Evolutionary conservation across 1,140 invertebrate genomes (phyloP).

Genomic region (Steinernema khuongi): DNA sequence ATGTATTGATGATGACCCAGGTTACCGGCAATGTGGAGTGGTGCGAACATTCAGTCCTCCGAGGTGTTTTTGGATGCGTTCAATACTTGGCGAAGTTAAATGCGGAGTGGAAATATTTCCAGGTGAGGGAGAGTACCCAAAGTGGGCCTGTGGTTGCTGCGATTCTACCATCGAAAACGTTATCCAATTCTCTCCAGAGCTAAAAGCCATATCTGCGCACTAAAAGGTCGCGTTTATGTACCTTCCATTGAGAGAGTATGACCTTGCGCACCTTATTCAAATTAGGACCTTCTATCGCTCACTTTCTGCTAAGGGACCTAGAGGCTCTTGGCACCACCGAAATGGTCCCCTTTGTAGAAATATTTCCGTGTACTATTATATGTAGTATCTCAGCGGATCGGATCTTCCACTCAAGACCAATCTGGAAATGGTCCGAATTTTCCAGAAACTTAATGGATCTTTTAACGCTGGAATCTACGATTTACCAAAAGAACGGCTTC

Average conservation of each 20-base stretch:
- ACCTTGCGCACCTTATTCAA: too few relatives aligned
- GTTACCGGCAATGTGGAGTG: conserved; percentile 19
- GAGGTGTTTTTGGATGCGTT: conserved; percentile 44
- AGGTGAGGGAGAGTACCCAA: too few relatives aligned
- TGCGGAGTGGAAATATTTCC: conserved; percentile 47
- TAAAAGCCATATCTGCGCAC: too few relatives aligned
- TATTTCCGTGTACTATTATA: conserved; percentile 33
- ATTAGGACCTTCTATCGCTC: too few relatives aligned
- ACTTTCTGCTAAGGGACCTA: too few relatives aligned
- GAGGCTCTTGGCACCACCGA: too few relatives aligned
- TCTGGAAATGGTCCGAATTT: conserved; percentile 51
- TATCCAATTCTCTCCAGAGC: too few relatives aligned
- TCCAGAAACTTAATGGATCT: conserved; percentile 46
- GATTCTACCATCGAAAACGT: too few relatives aligned
- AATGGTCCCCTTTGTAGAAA: too few relatives aligned
- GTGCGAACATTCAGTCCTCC: conserved; percentile 40
- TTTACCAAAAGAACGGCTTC: conserved; percentile 23
- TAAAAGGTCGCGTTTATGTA: too few relatives aligned
- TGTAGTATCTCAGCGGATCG: conserved; percentile 44
- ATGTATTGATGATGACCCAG: neutral
- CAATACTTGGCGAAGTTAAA: conserved; percentile 37
- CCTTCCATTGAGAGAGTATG: too few relatives aligned
- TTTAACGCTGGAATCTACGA: conserved; percentile 39
- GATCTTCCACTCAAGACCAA: conserved; percentile 52
- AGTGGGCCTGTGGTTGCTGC: too few relatives aligned